These are phyloP conservation scores for Octopus sinensis DNA, from an alignment of 1,140 invertebrate species.

Conservation along the genomic window DNA sequence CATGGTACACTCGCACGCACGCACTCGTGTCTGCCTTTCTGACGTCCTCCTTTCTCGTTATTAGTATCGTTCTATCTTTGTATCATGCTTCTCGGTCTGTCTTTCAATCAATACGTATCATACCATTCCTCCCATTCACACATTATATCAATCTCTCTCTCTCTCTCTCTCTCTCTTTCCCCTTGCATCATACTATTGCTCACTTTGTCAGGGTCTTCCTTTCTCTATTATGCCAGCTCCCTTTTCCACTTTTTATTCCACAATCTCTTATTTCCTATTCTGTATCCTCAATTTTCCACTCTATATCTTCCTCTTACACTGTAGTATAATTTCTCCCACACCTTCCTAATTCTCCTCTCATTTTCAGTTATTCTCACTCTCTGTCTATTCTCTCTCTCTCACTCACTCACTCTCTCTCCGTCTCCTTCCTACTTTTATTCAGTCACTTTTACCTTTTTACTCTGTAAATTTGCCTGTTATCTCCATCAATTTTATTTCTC, in stretches of 20 bases:
- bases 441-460: background rate
- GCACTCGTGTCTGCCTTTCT: no score
- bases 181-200: background rate
- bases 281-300: background rate
- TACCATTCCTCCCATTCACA: no score
- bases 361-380: background rate
- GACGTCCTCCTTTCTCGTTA: no score
- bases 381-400: background rate
- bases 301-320: no score
- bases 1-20: no score
- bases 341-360: background rate
- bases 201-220: background rate
- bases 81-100: no score
- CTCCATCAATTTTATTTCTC: background rate
- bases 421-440: background rate
- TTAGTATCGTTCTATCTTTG: no score
- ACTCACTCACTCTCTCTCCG: background rate
- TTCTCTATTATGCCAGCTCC: background rate
- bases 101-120: no score
- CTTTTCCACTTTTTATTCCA: background rate
- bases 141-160: background rate
- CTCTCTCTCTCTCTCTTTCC: background rate
- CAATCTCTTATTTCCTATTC: background rate
- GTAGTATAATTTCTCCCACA: background rate
- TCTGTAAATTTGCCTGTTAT: constrained; percentile 8